Evolutionary conservation across 2,113 vertebrate genomes (phyloP), one percentile per base, ranked within the genome.

Genomic region (Rhizomys pruinosus): DNA sequence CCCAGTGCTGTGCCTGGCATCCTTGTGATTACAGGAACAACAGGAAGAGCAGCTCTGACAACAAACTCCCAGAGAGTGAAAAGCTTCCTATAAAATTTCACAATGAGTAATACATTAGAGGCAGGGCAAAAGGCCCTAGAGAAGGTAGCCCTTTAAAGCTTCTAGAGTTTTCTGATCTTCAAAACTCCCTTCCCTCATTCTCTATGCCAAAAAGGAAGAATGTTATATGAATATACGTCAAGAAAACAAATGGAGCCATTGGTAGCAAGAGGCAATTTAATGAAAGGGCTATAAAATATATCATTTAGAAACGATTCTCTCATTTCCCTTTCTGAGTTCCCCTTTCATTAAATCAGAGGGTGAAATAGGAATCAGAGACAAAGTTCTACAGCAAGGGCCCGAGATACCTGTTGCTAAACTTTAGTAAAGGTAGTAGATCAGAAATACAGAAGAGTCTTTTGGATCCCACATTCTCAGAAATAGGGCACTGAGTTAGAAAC

Each of bases 131-230:
- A 7, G 2, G 0, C 9, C 57, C 61, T 73, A 5, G 55, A 23
- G 2, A 17, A 47, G 39, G 63, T 25, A 69, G 20, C 7, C 59
- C 37, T 19, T 57, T 82, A 73, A 84, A 63, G 22, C 10, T 87
- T 90, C 78, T 52, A n/a, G n/a, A 78, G 34, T 59, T 92, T 91
- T 96, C 47, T 90, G 7, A 87, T n/a, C 2, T 79, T 92, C 57
- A 64, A 20, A 61, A 59, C 25, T 5, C 25, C 7, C 12, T 78
- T 57, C 7, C 20, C 27, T 84, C 37, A 44, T 47, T 93, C 19
- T 61, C 57, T 27, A 63, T 34, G 5, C 27, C 1, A 37, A 47
- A 76, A 20, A 25, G 34, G 25, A 94, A 34, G 37, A 81, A 94
- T 80, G n/a, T 78, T 71, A 72, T 47, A 61, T 8, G 42, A 72